phyloP scores from a whole-genome alignment of 2,113 vertebrate genomes.

The Panthera uncia region DNA sequence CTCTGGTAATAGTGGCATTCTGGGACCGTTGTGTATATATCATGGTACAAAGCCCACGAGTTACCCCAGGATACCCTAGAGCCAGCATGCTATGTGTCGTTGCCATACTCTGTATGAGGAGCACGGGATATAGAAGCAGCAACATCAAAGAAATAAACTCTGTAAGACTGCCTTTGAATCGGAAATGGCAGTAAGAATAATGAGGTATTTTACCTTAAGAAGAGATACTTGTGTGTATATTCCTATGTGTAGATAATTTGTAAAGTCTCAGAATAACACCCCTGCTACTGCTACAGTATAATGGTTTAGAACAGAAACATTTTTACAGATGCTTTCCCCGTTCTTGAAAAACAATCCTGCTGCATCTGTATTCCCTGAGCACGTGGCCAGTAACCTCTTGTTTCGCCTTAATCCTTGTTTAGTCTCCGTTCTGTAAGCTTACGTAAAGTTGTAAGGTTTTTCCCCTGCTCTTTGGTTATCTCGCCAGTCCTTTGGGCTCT shows the following conservation, averaged over 20 bases:
- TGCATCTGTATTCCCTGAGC: not conserved
- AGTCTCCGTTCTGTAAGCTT: not conserved
- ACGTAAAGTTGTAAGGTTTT: not conserved
- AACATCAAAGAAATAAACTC: not conserved
- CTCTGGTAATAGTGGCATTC: not conserved
- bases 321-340: not conserved
- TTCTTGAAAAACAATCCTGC: not conserved
- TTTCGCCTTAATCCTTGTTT: not conserved
- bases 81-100: not conserved
- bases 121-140: not conserved
- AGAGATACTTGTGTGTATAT: not conserved
- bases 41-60: not conserved
- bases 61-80: not conserved
- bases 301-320: not conserved
- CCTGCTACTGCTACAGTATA: not conserved
- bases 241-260: not conserved
- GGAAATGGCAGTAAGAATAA: not conserved
- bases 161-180: not conserved
- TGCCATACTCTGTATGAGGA: not conserved
- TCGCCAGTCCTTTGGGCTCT: not conserved
- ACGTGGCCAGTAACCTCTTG: not conserved
- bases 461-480: not conserved
- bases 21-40: not conserved
- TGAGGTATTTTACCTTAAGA: constrained; percentile 1
- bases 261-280: not conserved